Evolutionary conservation across 2,113 vertebrate genomes (phyloP).

Genomic region (Elachura formosa): DNA sequence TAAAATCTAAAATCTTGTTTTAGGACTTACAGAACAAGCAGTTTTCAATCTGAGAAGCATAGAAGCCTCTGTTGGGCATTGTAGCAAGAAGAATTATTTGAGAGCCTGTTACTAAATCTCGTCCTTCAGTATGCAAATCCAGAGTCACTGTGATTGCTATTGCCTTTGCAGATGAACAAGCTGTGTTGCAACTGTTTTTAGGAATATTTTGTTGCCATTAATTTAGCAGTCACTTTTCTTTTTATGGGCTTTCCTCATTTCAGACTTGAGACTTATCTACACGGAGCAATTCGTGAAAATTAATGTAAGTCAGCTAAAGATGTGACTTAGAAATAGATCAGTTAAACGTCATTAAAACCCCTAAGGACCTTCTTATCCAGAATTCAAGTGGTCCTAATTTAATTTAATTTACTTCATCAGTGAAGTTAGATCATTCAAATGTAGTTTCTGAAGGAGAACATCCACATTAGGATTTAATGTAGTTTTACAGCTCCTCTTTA

Average conservation of each 20-base stretch:
- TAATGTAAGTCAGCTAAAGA: conserved; percentile 32
- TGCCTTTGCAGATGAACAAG: background rate
- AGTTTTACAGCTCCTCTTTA: conserved; percentile 51
- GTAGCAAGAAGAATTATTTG: background rate
- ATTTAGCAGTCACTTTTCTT: background rate
- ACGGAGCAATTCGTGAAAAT: conserved; percentile 7
- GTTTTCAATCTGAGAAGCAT: background rate
- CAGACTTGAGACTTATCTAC: background rate
- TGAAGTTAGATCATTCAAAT: conserved; percentile 44
- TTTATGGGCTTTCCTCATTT: conserved; percentile 29
- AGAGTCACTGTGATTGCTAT: background rate
- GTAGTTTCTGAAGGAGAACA: conserved; percentile 50
- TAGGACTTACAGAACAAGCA: background rate
- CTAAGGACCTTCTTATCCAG: conserved; percentile 34
- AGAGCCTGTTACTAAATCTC: background rate
- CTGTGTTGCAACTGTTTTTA: background rate
- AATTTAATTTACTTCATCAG: conserved; percentile 58
- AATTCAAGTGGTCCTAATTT: conserved; percentile 51
- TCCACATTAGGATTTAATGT: conserved; percentile 45
- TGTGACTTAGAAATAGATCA: conserved; percentile 46
- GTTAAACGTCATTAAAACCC: conserved; percentile 27
- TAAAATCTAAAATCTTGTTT: background rate
- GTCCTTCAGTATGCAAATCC: background rate
- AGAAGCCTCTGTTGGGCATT: background rate
- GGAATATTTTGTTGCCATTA: background rate